These are phyloP conservation scores for Acinonyx jubatus DNA, from an alignment of 2,113 vertebrate genomes.

Conservation along the genomic window DNA sequence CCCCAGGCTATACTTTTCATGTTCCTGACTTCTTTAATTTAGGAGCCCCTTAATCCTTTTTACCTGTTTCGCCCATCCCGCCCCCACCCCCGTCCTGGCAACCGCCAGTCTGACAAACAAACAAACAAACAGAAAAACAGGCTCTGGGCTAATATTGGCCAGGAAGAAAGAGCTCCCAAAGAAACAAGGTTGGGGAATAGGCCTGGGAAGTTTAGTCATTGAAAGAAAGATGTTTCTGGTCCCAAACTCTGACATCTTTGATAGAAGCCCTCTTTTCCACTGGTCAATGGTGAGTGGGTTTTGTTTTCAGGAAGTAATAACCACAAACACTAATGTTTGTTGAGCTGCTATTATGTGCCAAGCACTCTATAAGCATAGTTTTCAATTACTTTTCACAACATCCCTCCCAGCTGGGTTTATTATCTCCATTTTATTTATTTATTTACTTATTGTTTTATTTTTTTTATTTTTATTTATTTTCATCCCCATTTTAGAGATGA, in stretches of 20 bases:
- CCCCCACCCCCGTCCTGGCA: not conserved
- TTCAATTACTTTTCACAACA: not conserved
- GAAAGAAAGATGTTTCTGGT: not conserved
- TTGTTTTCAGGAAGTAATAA: not conserved
- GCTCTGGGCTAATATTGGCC: too few species aligned
- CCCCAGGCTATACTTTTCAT: not conserved
- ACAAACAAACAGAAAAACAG: too few species aligned
- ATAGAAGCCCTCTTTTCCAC: not conserved
- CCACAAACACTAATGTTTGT: not conserved
- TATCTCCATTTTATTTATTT: too few species aligned
- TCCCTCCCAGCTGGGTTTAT: not conserved
- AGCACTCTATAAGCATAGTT: not conserved
- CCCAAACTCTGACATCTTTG: not conserved
- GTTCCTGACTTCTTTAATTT: not conserved
- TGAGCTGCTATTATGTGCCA: not conserved
- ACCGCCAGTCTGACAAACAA: not conserved
- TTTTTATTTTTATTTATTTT: too few species aligned
- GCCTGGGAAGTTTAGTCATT: not conserved
- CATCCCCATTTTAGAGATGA: not conserved
- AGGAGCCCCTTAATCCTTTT: not conserved
- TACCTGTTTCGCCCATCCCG: not conserved
- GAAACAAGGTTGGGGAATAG: not conserved
- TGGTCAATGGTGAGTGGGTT: not conserved
- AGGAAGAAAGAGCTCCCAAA: accelerated
- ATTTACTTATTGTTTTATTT: too few species aligned